Evolutionary conservation across 2,888 invertebrate species (phyloP).

Genomic region (Patella caerulea): DNA sequence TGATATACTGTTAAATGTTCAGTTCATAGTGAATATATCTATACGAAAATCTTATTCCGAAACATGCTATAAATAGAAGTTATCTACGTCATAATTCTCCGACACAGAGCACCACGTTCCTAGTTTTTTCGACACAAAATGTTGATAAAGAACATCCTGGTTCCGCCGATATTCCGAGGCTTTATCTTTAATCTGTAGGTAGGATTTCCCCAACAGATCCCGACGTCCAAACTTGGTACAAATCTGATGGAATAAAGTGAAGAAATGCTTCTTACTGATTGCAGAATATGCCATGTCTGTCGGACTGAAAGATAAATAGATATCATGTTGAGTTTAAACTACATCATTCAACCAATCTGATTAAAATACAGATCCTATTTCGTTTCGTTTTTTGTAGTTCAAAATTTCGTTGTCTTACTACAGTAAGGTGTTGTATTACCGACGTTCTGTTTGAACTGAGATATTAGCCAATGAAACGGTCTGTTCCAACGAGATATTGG

Average conservation of each 20-base stretch:
- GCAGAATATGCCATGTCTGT: conserved; percentile 31
- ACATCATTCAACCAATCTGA: too few species aligned
- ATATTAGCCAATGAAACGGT: too few species aligned
- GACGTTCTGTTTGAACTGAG: too few species aligned
- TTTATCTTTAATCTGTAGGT: conserved; percentile 36
- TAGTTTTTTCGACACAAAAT: conserved; percentile 39
- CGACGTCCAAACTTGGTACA: conserved; percentile 34
- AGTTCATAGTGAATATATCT: too few species aligned
- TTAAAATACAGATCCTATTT: too few species aligned
- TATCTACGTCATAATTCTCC: conserved; percentile 40
- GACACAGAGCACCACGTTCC: conserved; percentile 43
- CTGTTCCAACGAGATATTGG: too few species aligned
- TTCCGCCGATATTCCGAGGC: conserved; percentile 38
- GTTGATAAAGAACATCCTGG: conserved; percentile 36
- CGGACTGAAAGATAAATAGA: conserved; percentile 24
- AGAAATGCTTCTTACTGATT: conserved; percentile 35
- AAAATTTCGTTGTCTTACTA: too few species aligned
- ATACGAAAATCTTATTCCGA: too few species aligned
- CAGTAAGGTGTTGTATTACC: too few species aligned
- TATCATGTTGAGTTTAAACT: too few species aligned
- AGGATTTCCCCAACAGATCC: conserved; percentile 30
- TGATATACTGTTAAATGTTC: too few species aligned
- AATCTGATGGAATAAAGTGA: conserved; percentile 30
- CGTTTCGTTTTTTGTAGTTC: too few species aligned
- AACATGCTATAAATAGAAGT: conserved; percentile 21